These are phyloP conservation scores for Protonemura montana DNA, from an alignment of 2,888 invertebrate genomes.

Conservation along the genomic window DNA sequence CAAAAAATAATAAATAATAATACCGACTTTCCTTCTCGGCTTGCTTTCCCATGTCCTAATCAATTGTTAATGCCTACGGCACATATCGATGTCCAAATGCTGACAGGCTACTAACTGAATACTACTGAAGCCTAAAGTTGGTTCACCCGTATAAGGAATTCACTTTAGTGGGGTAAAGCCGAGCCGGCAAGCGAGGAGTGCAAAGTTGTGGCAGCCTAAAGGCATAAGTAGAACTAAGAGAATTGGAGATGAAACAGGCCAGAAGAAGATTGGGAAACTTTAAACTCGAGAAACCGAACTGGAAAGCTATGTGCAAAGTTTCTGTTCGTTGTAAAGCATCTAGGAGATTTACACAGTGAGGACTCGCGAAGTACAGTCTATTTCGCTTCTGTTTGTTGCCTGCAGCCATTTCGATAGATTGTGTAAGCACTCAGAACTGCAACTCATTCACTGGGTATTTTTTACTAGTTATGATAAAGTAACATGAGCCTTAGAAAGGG, in stretches of 20 bases:
- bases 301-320: constrained; percentile 5
- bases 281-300: constrained; percentile 3
- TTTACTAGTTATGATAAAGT: too few relatives aligned
- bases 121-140: background rate
- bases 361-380: background rate
- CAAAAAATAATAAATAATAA: too few relatives aligned
- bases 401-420: background rate
- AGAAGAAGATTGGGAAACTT: constrained; percentile 1
- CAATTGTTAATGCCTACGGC: too few relatives aligned
- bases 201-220: background rate
- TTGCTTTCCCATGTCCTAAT: too few relatives aligned
- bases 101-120: too few relatives aligned
- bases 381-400: background rate
- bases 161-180: background rate
- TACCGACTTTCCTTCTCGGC: too few relatives aligned
- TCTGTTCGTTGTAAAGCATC: background rate
- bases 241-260: background rate
- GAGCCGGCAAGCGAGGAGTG: background rate
- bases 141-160: background rate
- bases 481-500: too few relatives aligned
- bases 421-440: too few relatives aligned
- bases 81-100: too few relatives aligned
- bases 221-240: constrained; percentile 12
- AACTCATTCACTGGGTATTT: too few relatives aligned
- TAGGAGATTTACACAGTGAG: background rate